Base-by-base conservation (phyloP, 2,113 vertebrate species). In the Paradisaea rubra region DNA sequence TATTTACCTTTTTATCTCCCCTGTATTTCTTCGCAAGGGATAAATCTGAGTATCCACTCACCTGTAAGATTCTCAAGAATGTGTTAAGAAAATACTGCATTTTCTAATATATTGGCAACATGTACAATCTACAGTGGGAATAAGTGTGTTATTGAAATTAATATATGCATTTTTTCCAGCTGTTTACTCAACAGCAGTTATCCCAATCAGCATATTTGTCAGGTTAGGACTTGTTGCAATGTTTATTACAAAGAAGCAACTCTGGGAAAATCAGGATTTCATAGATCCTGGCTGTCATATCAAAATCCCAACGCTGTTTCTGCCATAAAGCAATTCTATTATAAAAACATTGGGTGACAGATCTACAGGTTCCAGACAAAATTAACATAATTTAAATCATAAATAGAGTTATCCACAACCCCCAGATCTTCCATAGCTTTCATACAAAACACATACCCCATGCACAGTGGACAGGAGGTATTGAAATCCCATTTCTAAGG, bases 171-270 rank as follows among this genome's bases (percentile, higher is more conserved):
- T 89, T 96, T 94, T 95, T 56, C 76, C 77, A 94, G 47, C n/a
- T 94, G 92, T 96, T 96, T 96, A 95, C 81, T 93, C 87, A 96
- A 89, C 45, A 93, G 57, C 78, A 91, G 66, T 76, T 73, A 82
- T 65, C 54, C 78, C 79, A 81, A 91, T 72, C 73, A 87, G 66
- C 84, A 9, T 92, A 76, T 53, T 89, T 87, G 84, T 87, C 95
- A 95, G 73, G 88, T 68, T 68, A 49, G 37, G 33, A 87, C 94
- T 91, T 93, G 89, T 66, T 84, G 49, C 64, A 74, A 72, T 63
- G 49, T 81, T 92, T 92, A 41, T 79, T 85, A 79, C 41, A 53
- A 81, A 76, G 88, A 84, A 96, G 86, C 65, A 65, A 57, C 81
- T 79, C 73, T 89, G 81, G 70, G 78, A 92, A 95, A 85, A 82